These are phyloP conservation scores for Coenobita brevimanus DNA, from an alignment of 1,140 invertebrate genomes.

Conservation along the genomic window DNA sequence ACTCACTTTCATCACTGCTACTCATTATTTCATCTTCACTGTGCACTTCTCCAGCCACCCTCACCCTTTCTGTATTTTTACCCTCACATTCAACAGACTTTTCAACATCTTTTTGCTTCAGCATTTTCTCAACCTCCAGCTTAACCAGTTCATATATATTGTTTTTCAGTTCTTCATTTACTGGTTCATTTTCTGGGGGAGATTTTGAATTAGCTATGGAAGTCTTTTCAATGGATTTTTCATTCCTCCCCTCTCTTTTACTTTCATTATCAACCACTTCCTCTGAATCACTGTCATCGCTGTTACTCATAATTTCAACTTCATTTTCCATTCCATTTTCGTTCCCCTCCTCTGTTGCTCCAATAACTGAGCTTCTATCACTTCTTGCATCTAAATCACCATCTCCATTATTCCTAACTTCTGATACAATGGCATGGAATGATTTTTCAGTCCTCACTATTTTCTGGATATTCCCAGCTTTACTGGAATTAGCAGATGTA, in stretches of 20 bases:
- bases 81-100: too few relatives aligned
- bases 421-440: too few relatives aligned
- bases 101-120: conserved; percentile 26
- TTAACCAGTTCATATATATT: conserved; percentile 21
- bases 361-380: too few relatives aligned
- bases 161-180: not conserved
- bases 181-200: not conserved
- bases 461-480: too few relatives aligned
- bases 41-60: not conserved
- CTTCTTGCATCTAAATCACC: too few relatives aligned
- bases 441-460: too few relatives aligned
- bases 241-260: not conserved
- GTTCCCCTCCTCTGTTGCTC: too few relatives aligned
- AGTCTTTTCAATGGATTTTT: not conserved
- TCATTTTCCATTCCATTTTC: not conserved
- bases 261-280: not conserved
- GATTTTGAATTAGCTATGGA: not conserved
- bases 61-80: too few relatives aligned
- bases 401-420: too few relatives aligned
- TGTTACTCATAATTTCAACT: not conserved
- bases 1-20: conserved; percentile 64
- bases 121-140: conserved; percentile 47
- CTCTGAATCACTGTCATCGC: conserved; percentile 15
- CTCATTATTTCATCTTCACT: conserved; percentile 65
- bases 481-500: too few relatives aligned